Evolutionary conservation across 2,888 invertebrate species (phyloP).

Genomic region (Onthophagus sagittarius): DNA sequence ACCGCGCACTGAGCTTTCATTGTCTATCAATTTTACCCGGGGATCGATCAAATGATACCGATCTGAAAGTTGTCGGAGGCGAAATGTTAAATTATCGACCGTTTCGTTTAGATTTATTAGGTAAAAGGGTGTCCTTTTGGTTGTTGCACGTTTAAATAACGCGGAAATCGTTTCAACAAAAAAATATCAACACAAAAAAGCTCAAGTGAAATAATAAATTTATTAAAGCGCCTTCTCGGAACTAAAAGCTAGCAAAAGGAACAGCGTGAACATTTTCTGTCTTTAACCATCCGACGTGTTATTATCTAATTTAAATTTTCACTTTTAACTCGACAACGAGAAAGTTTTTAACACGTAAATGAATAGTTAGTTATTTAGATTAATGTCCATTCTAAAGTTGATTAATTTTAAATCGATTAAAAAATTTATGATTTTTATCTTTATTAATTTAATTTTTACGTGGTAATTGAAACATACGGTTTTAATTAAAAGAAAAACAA

Average conservation of each 20-base stretch:
- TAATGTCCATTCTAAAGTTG: neutral
- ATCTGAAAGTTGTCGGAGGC: neutral
- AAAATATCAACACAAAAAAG: neutral
- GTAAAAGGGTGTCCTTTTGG: neutral
- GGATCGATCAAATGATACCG: neutral
- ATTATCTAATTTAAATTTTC: neutral
- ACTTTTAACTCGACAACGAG: neutral
- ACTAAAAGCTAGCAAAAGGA: neutral
- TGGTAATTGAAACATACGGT: neutral
- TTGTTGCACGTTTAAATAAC: neutral
- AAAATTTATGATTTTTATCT: too few relatives aligned
- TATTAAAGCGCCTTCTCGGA: neutral
- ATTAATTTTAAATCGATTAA: neutral
- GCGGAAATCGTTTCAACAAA: neutral
- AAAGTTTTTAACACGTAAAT: neutral
- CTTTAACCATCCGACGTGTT: neutral
- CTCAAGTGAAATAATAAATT: neutral
- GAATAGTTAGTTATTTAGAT: neutral
- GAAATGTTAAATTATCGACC: neutral
- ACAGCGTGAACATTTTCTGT: neutral
- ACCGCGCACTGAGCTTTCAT: neutral
- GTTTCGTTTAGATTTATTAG: neutral
- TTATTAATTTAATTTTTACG: neutral
- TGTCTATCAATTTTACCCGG: neutral
- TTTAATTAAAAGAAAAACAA: too few relatives aligned